Conservation (phyloP, 2,888 invertebrate species). For the Acholoe squamosa region DNA sequence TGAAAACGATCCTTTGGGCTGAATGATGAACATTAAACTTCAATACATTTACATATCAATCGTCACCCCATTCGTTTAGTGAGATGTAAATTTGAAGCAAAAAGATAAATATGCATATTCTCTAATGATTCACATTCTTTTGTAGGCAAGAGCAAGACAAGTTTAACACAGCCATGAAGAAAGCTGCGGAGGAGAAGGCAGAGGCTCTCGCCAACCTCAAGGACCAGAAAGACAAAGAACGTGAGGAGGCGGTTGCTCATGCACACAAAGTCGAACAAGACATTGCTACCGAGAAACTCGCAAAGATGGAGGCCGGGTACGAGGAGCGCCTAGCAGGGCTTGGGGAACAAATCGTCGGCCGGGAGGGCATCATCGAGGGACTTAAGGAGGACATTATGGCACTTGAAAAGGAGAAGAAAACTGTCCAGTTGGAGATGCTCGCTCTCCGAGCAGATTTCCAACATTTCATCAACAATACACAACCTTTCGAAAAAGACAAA, state of each 20-base stretch:
- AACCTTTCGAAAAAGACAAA: constrained; percentile 73
- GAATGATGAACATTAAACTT: too few species aligned
- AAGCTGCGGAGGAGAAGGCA: constrained; percentile 71
- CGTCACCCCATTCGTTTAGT: too few species aligned
- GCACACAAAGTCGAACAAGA: constrained; percentile 61
- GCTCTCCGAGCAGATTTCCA: constrained; percentile 73
- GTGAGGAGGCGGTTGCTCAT: constrained; percentile 32
- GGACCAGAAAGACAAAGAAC: constrained; percentile 64
- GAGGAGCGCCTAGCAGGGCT: constrained; percentile 43
- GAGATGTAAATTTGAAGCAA: too few species aligned
- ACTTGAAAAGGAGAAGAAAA: constrained; percentile 70
- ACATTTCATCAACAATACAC: constrained; percentile 75
- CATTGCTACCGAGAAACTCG: constrained; percentile 46
- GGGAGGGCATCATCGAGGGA: not conserved
- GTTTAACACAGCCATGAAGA: constrained; percentile 69
- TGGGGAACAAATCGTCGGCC: not conserved
- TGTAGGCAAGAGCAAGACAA: constrained; percentile 72
- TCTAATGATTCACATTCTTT: not conserved
- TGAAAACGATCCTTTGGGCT: too few species aligned
- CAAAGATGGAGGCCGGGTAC: constrained; percentile 3
- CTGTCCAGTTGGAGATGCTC: constrained; percentile 72
- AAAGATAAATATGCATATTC: too few species aligned
- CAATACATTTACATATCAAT: too few species aligned
- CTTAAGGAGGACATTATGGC: constrained; percentile 63
- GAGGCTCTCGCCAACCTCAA: constrained; percentile 70